Percentiles rank a stretch among this genome's conserved stretches.
phyloP scores from a whole-genome alignment of 2,888 invertebrate species.

The Oxyscelio sp. region DNA sequence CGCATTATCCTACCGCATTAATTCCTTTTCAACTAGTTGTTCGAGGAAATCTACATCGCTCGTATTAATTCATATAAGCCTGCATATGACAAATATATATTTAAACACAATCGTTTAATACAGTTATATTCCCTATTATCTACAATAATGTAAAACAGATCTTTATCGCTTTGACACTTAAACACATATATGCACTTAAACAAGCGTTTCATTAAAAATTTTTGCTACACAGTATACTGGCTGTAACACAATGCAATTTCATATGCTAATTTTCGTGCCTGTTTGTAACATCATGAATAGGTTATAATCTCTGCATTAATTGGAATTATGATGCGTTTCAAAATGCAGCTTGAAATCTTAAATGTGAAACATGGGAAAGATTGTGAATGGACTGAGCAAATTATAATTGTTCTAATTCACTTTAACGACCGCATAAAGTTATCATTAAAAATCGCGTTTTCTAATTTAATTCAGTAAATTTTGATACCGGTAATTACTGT shows the following conservation, averaged over 20 bases:
- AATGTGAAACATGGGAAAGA: constrained; percentile 66
- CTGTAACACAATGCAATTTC: constrained; percentile 58
- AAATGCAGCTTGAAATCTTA: constrained; percentile 63
- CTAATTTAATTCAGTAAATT: constrained; percentile 34
- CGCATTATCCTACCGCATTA: constrained; percentile 38
- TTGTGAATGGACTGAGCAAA: constrained; percentile 50
- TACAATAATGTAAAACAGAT: constrained; percentile 51
- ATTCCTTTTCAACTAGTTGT: constrained; percentile 35
- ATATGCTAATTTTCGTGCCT: constrained; percentile 51
- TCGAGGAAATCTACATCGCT: constrained; percentile 17
- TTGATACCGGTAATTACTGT: constrained; percentile 3
- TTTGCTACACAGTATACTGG: constrained; percentile 45
- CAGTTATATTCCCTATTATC: constrained; percentile 61
- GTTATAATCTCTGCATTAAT: constrained; percentile 68
- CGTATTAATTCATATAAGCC: constrained; percentile 26
- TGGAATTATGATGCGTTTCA: constrained; percentile 60
- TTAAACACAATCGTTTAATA: constrained; percentile 65
- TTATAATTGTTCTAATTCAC: constrained; percentile 68
- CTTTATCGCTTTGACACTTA: constrained; percentile 50
- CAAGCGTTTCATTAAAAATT: constrained; percentile 66
- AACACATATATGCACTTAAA: constrained; percentile 57
- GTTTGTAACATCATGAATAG: constrained; percentile 61
- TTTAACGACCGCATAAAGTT: constrained; percentile 46
- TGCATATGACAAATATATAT: constrained; percentile 60
- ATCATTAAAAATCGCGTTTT: constrained; percentile 43